Percentiles rank a stretch among this genome's conserved stretches.
Evolutionary conservation across 2,113 vertebrate species (phyloP).

Genomic region (Scopus umbretta): DNA sequence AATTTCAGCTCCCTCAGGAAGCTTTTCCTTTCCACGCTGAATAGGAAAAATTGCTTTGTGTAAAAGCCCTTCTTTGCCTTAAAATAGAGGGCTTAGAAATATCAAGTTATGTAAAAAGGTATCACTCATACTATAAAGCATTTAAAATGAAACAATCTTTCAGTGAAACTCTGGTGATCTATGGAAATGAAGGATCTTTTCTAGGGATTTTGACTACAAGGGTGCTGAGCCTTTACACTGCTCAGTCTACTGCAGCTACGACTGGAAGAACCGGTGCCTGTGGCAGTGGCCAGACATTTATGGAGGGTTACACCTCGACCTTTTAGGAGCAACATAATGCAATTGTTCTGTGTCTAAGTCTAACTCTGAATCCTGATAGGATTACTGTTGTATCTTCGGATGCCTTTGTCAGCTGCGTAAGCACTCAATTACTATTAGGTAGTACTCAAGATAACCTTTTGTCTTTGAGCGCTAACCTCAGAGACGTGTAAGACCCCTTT

Average conservation of each 20-base stretch:
- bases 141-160: neutral
- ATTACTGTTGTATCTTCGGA: neutral
- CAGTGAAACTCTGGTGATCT: neutral
- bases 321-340: neutral
- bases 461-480: neutral
- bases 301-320: neutral
- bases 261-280: neutral
- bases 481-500: neutral
- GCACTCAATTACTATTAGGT: neutral
- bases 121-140: neutral
- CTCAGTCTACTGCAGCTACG: fast-evolving
- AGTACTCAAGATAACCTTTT: neutral
- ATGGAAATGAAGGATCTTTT: neutral
- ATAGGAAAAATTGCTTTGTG: neutral
- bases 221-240: neutral
- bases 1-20: neutral
- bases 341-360: neutral
- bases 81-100: neutral
- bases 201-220: neutral
- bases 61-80: neutral
- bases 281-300: neutral
- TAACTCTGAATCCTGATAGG: neutral
- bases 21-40: neutral
- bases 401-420: neutral
- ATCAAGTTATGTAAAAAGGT: neutral